These are phyloP conservation scores for Cataglyphis albicans DNA, from an alignment of 2,888 invertebrate species.

Conservation along the genomic window DNA sequence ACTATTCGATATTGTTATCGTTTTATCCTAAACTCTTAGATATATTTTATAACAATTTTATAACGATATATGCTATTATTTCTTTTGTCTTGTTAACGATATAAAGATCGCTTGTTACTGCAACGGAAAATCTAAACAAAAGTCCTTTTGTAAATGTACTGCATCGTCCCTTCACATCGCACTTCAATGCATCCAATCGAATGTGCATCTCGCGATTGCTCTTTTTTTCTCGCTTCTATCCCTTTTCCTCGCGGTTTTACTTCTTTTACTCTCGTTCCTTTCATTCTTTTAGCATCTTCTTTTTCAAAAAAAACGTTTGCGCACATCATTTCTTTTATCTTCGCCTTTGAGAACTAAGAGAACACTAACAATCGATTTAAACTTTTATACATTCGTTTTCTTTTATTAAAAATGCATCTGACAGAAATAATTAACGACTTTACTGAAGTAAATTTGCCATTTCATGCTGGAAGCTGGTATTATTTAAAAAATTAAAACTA, in stretches of 20 bases:
- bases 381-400: not conserved
- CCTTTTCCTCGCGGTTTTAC: not conserved
- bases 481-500: constrained; percentile 31
- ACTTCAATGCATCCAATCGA: constrained; percentile 1
- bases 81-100: not conserved
- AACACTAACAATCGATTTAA: constrained; percentile 13
- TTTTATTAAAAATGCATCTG: not conserved
- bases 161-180: not conserved
- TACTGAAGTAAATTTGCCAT: not conserved
- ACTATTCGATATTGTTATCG: not conserved
- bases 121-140: not conserved
- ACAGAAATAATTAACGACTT: not conserved
- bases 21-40: not conserved
- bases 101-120: not conserved
- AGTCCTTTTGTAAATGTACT: not conserved
- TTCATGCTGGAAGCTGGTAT: not conserved
- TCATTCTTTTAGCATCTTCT: not conserved
- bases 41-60: constrained; percentile 1
- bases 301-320: constrained; percentile 19
- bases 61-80: not conserved
- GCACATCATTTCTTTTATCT: not conserved
- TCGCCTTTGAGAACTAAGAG: not conserved
- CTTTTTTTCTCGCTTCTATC: not conserved
- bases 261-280: not conserved
- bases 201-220: not conserved